Base-by-base conservation (phyloP, 1,140 invertebrate species). In the Drosophila ambigua region DNA sequence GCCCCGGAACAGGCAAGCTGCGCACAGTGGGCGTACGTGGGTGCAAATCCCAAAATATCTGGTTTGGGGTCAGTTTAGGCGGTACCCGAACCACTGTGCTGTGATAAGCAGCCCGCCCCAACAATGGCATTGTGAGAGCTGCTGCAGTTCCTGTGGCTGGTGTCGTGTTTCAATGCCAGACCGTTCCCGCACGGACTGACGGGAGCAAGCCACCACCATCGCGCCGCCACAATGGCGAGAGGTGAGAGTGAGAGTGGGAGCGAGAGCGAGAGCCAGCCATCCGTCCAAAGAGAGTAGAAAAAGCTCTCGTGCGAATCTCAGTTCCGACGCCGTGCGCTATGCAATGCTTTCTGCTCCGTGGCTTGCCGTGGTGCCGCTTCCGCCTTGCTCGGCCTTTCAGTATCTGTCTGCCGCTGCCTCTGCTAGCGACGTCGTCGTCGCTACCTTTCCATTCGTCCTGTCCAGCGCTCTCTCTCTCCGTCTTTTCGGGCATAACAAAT, bases 401-500 rank as follows among this genome's bases (percentile, higher is more conserved):
- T 88, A 88, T 89, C 79, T 88, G 83, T 76, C 83, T 81, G 82
- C 39, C 60, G 48, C 44, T 16, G 59, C 35, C 57, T 65, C 39
- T 43, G 39, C 48, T 60, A 44, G 76, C 68, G 58, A 65, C 57
- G 61, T 57, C 43, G 54, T 67, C 45, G 73, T 62, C 54, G 68
- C 43, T 20, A 16, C 57, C 45, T 54, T 65, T 57, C 35, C 35
- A 39, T 52, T 60, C 52, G 65, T 66, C 31, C 63, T 49, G 57
- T 39, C 11, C 35, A 11, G 35, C 35, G 1, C 23, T 24, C 58
- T 39, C 45, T n/a, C 48, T n/a, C 50, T 44, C 67, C 62, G 50
- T 75, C 58, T 46, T 62, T 53, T 65, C 44, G 60, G 79, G 68
- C 76, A 87, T 79, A 87, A 87, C 83, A 87, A 87, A 87, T 82